A percentile compares a stretch with the other conserved stretches of the same genome.
phyloP scores from a whole-genome alignment of 2,888 invertebrate species.

The Yponomeuta sedellus region DNA sequence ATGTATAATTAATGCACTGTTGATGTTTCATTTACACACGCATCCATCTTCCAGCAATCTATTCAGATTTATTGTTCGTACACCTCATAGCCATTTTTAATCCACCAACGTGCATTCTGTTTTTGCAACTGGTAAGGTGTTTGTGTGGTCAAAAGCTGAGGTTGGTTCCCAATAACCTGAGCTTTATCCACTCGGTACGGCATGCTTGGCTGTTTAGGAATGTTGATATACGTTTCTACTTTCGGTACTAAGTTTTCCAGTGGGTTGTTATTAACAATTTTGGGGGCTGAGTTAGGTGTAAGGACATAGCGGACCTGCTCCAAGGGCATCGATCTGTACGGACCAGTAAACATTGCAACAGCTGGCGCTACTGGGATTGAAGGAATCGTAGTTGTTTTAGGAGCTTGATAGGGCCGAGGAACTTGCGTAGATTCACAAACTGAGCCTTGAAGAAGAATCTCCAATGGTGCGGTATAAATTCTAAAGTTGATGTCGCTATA shows the following conservation, averaged over 20 bases:
- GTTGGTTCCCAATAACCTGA: too few species aligned
- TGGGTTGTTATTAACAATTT: slow-evolving; percentile 22
- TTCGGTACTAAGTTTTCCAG: slow-evolving; percentile 27
- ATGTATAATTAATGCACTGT: slow-evolving; percentile 6
- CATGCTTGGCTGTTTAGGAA: slow-evolving; percentile 32
- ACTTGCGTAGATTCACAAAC: slow-evolving; percentile 77
- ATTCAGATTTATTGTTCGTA: slow-evolving; percentile 29
- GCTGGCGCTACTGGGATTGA: neutral
- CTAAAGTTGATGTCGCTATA: slow-evolving; percentile 87
- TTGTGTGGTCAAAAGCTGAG: neutral
- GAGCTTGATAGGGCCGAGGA: slow-evolving; percentile 18
- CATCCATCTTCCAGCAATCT: slow-evolving; percentile 22
- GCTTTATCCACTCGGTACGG: slow-evolving; percentile 24
- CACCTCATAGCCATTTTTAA: slow-evolving; percentile 38
- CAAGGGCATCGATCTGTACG: neutral
- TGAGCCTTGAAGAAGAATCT: slow-evolving; percentile 80
- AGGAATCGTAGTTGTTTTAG: slow-evolving; percentile 8
- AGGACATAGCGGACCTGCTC: neutral
- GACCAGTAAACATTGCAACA: neutral
- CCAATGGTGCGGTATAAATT: slow-evolving; percentile 82
- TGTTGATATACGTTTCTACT: slow-evolving; percentile 33
- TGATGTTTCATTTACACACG: slow-evolving; percentile 23
- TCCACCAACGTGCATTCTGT: slow-evolving; percentile 38
- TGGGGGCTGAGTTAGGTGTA: neutral
- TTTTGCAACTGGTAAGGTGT: neutral